A percentile compares a stretch with the other conserved stretches of the same genome.
phyloP scores from a whole-genome alignment of 2,113 vertebrate species.

The Hemibagrus wyckioides region DNA sequence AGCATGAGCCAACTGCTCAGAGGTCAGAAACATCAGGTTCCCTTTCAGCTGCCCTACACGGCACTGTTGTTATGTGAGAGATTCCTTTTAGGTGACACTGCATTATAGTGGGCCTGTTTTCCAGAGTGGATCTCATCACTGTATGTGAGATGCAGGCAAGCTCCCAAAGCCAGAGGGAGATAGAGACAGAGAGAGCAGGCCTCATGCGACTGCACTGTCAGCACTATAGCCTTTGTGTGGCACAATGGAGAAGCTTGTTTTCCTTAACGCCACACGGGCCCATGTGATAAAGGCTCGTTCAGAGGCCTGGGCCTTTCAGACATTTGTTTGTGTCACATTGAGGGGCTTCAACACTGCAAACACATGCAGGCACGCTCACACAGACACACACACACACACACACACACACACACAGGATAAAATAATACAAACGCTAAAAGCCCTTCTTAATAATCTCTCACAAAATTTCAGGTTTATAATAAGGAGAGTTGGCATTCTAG shows the following conservation, averaged over 20 bases:
- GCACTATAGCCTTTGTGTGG: slow-evolving; percentile 75
- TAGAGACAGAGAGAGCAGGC: slow-evolving; percentile 43
- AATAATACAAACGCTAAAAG: slow-evolving; percentile 22
- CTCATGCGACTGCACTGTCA: slow-evolving; percentile 75
- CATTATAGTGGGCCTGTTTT: slow-evolving; percentile 50
- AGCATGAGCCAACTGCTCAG: slow-evolving; percentile 11
- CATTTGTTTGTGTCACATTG: slow-evolving; percentile 72
- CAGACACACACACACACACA: slow-evolving; percentile 35
- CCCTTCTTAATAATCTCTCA: background rate
- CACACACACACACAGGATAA: background rate
- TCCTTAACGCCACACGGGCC: slow-evolving; percentile 71
- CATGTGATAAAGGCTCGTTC: slow-evolving; percentile 74
- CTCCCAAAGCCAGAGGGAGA: slow-evolving; percentile 32
- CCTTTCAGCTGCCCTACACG: background rate
- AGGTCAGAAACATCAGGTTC: slow-evolving; percentile 29
- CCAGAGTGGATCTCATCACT: slow-evolving; percentile 58
- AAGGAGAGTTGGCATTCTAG: background rate
- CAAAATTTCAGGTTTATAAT: background rate
- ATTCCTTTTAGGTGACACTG: slow-evolving; percentile 30
- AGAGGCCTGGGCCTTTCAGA: slow-evolving; percentile 67
- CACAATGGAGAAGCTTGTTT: slow-evolving; percentile 79
- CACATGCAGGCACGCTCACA: slow-evolving; percentile 50
- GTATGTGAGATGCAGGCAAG: slow-evolving; percentile 58
- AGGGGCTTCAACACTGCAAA: slow-evolving; percentile 66
- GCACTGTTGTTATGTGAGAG: slow-evolving; percentile 25